Evolutionary conservation across 37 sponge, comb jelly and placozoan species (phyloP), one percentile per base, ranked within the genome.

Genomic region (Theonella swinhoei): DNA sequence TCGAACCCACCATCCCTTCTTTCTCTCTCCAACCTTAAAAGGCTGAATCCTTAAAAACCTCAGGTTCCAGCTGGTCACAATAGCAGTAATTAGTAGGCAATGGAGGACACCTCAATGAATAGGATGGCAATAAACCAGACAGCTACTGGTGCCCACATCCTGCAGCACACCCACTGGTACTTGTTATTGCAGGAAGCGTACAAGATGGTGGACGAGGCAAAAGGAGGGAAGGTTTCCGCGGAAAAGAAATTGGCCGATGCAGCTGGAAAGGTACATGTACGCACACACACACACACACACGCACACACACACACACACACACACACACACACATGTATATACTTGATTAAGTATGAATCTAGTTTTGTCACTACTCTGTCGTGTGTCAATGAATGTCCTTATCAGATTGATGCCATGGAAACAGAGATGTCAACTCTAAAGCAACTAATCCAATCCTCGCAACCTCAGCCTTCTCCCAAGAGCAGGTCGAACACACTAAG

Each of bases 141-240:
- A n/a, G n/a, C n/a, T n/a, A n/a, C n/a, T n/a, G n/a, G n/a, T 59
- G 20, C 14, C 20, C 61, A 22, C 61, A 59, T 59, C 61, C 14
- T 14, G 20, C 19, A 59, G 19, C 20, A 20, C 19, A n/a, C n/a
- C n/a, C 3, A 34, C 8, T 67, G 23, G 5, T 33, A 29, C 17
- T 37, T 31, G 33, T 9, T 5, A 2, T 72, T 31, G 23, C 20
- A 83, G 80, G 90, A 89, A 47, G 90, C 82, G n/a, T 83, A 83
- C 80, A 85, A 83, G 75, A 86, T 84, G 94, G 94, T 88, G 81
- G 89, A 93, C 70, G 86, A 86, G 83, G 94, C 83, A 32, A 89
- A 89, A 67, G 85, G 83, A 31, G 83, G 79, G 40, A 82, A 86
- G 67, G 67, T 86, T 14, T 35, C 80, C n/a, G 83, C 87, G 5